These are phyloP conservation scores for Andrena bicolor DNA, from an alignment of 2,888 invertebrate genomes.

Conservation along the genomic window DNA sequence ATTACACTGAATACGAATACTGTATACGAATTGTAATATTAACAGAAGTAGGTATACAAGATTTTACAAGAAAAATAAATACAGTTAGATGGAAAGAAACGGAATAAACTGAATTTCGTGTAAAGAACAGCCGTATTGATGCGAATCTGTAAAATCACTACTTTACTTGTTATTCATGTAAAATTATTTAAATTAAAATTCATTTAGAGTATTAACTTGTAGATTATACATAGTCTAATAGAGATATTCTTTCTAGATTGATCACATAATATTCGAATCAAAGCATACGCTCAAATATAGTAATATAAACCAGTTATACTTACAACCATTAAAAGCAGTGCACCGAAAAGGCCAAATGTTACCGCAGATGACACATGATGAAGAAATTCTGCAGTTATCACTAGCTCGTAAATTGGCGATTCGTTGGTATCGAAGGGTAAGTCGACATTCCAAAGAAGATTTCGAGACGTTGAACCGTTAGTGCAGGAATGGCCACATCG, in stretches of 20 bases:
- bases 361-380: background rate
- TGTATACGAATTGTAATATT: background rate
- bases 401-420: constrained; percentile 41
- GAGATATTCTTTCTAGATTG: background rate
- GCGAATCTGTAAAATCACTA: too few relatives aligned
- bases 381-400: constrained; percentile 40
- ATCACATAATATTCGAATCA: background rate
- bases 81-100: too few relatives aligned
- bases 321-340: constrained; percentile 30
- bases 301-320: background rate
- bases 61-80: background rate
- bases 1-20: too few relatives aligned
- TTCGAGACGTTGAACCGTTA: background rate
- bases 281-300: background rate
- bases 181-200: too few relatives aligned
- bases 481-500: too few relatives aligned
- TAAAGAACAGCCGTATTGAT: too few relatives aligned
- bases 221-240: too few relatives aligned
- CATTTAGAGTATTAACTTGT: too few relatives aligned
- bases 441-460: constrained; percentile 48
- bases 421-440: constrained; percentile 52
- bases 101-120: too few relatives aligned
- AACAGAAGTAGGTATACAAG: too few relatives aligned
- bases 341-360: constrained; percentile 1
- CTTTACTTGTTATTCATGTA: too few relatives aligned